These are phyloP conservation scores for Gobio gobio DNA, from an alignment of 2,113 vertebrate species.

Conservation along the genomic window DNA sequence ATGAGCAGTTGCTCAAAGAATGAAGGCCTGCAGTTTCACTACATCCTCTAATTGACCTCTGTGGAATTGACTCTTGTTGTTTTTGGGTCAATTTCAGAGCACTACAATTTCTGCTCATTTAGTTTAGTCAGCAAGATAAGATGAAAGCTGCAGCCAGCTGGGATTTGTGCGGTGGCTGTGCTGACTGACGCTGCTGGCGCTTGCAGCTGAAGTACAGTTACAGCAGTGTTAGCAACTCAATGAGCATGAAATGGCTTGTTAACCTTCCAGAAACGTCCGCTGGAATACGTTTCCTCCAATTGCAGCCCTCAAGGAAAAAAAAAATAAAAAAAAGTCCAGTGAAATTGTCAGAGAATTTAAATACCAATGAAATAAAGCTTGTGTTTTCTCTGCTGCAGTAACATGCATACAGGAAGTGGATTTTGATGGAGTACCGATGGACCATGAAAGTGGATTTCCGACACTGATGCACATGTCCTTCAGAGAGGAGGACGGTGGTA, in stretches of 20 bases:
- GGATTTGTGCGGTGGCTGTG: constrained; percentile 9
- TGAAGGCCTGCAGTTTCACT: background rate
- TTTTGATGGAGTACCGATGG: background rate
- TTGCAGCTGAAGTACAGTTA: background rate
- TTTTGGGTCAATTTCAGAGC: constrained; percentile 1
- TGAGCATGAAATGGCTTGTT: constrained; percentile 7
- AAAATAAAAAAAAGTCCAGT: background rate
- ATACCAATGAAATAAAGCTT: background rate
- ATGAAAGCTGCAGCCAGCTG: background rate
- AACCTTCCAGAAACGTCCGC: background rate
- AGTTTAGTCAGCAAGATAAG: constrained; percentile 29
- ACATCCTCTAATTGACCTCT: background rate
- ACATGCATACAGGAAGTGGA: constrained; percentile 33
- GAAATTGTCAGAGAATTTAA: background rate
- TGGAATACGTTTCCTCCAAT: background rate
- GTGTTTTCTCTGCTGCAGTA: background rate
- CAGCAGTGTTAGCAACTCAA: constrained; percentile 1
- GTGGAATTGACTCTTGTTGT: background rate
- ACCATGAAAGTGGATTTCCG: constrained; percentile 23
- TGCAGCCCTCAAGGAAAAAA: background rate
- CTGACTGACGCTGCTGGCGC: background rate
- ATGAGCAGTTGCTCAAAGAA: background rate
- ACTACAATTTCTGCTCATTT: constrained; percentile 19
- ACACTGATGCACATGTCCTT: constrained; percentile 7
- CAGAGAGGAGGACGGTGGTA: background rate